phyloP scores from a whole-genome alignment of 2,797 vertebrate species.

The Melanotaenia trifasciata region DNA sequence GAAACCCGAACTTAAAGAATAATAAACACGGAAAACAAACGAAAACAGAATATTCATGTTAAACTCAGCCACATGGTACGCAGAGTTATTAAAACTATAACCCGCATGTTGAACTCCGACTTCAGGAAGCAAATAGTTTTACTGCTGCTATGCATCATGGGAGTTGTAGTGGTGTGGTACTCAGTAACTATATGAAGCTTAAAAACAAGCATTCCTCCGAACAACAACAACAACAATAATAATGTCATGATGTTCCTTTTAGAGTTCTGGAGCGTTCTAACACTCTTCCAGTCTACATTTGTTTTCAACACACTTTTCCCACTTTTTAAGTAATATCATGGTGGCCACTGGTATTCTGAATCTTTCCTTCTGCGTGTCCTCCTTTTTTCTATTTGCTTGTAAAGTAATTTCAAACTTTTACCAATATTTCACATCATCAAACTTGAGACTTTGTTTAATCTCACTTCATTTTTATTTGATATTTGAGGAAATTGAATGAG shows the following conservation, averaged over 20 bases:
- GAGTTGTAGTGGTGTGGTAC: slow-evolving; percentile 53
- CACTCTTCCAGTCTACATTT: too few relatives aligned
- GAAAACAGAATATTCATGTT: slow-evolving; percentile 1
- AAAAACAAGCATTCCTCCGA: too few relatives aligned
- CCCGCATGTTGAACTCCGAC: slow-evolving; percentile 70
- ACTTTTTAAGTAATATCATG: too few relatives aligned
- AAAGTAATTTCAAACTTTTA: background rate
- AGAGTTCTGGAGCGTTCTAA: too few relatives aligned
- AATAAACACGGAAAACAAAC: background rate
- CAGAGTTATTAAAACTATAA: background rate
- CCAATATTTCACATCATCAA: background rate
- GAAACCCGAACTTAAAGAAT: background rate
- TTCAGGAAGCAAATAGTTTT: slow-evolving; percentile 37
- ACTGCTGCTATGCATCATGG: slow-evolving; percentile 65
- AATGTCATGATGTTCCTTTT: too few relatives aligned
- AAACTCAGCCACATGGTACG: background rate
- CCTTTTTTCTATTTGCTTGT: too few relatives aligned
- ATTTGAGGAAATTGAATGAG: too few relatives aligned
- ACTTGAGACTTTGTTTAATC: background rate
- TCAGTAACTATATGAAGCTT: too few relatives aligned
- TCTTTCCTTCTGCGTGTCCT: too few relatives aligned
- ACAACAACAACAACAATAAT: too few relatives aligned
- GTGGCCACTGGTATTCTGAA: too few relatives aligned
- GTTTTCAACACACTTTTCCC: too few relatives aligned
- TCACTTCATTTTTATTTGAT: background rate